Percentiles rank a stretch among this genome's conserved stretches.
Conservation (phyloP, 2,113 vertebrate species). For the Gymnogyps californianus region DNA sequence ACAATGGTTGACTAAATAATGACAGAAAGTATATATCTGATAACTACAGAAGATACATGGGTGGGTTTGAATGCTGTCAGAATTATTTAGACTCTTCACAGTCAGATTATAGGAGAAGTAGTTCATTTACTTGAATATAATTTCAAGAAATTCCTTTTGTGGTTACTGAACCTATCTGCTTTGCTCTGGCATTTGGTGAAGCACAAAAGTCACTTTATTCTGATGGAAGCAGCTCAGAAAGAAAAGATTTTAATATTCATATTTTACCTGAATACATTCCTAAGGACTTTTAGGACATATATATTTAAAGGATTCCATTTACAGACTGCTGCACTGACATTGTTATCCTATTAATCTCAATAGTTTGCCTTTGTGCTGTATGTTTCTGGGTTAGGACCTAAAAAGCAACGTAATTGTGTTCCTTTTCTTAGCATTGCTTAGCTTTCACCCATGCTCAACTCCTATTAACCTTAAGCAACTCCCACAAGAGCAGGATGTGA, state of each 20-base stretch:
- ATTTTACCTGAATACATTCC: background rate
- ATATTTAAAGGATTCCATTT: background rate
- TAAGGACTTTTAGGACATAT: background rate
- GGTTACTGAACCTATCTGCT: background rate
- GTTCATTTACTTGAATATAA: background rate
- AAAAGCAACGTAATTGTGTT: background rate
- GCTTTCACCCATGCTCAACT: background rate
- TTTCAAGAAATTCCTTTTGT: background rate
- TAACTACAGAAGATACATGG: background rate
- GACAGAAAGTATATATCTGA: background rate
- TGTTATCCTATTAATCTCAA: background rate
- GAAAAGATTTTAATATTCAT: background rate
- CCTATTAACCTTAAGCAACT: background rate
- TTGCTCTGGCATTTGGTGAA: background rate
- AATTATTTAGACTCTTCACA: background rate
- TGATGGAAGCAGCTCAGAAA: background rate
- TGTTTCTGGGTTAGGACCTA: background rate
- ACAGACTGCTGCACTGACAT: background rate
- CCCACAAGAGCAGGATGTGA: background rate
- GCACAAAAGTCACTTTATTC: slow-evolving; percentile 23
- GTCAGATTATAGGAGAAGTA: background rate
- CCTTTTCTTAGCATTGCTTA: background rate
- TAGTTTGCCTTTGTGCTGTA: background rate
- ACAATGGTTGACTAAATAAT: background rate
- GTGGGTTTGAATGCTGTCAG: background rate